Base-by-base conservation (phyloP, 2,113 vertebrate genomes). In the Paratilapia polleni region DNA sequence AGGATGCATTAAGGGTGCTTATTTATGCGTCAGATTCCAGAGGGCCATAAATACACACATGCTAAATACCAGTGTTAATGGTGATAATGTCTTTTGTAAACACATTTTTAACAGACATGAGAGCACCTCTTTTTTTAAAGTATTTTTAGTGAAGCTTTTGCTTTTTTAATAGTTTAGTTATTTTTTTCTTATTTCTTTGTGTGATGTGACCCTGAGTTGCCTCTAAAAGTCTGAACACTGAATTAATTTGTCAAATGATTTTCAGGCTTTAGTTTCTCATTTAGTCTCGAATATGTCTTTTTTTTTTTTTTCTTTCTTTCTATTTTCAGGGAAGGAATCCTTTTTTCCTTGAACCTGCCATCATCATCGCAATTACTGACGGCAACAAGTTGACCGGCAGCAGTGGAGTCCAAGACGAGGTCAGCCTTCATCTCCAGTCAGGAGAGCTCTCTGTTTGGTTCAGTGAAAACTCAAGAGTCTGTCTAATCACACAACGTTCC, bases 341-440 rank as follows among this genome's bases (percentile, higher is more conserved):
- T 7, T 98, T 98, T 92, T 98, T 98, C 93, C 96, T 98, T 82
- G 97, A 98, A 82, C 97, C 98, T 54, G 96, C 97, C 91, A 97
- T 98, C 94, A 98, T 98, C 66, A 97, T 98, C 58, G 96, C 97
- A 83, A 97, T 98, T 93, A 98, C 97, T 38, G 98, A 98, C 91
- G 98, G 98, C 91, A 98, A 96, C 95, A 98, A 97, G 93, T 93
- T 98, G 93, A 98, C 97, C 80, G 96, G 97, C 83, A 94, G 95
- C 62, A 93, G 96, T 82, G 97, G 97, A 41, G 97, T 98, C 92
- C 97, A 98, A 91, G 98, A 98, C 31, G 97, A 98, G 97, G 97
- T 98, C 95, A 96, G 97, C 62, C 31, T 62, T 34, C 31, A 14
- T n/a, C 10, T 64, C 47, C 22, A 6, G 5, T 6, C 34, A 28